A percentile compares a stretch with the other conserved stretches of the same genome.
phyloP scores from a whole-genome alignment of 2,888 invertebrate genomes.

The Agrotis exclamationis region DNA sequence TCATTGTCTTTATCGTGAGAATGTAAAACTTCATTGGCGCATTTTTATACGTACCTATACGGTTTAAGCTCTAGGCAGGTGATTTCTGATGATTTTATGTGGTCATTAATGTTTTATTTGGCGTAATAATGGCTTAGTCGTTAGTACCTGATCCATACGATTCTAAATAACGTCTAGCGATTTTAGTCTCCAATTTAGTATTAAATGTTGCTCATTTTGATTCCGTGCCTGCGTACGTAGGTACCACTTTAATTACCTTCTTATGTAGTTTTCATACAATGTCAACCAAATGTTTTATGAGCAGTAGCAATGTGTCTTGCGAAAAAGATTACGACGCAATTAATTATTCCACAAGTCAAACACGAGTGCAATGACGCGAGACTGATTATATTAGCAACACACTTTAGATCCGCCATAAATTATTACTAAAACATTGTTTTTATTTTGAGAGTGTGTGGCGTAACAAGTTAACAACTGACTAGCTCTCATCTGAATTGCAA shows the following conservation, averaged over 20 bases:
- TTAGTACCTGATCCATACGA: background rate
- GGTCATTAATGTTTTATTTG: conserved; percentile 30
- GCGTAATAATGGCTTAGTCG: background rate
- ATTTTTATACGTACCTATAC: background rate
- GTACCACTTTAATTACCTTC: conserved; percentile 13
- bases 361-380: conserved; percentile 68
- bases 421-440: conserved; percentile 83
- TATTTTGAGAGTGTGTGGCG: conserved; percentile 86
- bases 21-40: conserved; percentile 18
- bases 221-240: background rate
- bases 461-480: conserved; percentile 73
- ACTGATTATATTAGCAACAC: conserved; percentile 72
- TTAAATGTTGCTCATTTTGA: conserved; percentile 4
- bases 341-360: conserved; percentile 57
- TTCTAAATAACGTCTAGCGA: background rate
- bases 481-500: conserved; percentile 85
- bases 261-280: conserved; percentile 3
- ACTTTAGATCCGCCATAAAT: conserved; percentile 71
- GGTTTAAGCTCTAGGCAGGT: conserved; percentile 14
- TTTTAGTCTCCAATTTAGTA: background rate
- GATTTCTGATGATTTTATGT: conserved; percentile 28
- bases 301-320: conserved; percentile 19
- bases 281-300: conserved; percentile 23
- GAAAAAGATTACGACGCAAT: conserved; percentile 42
- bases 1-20: conserved; percentile 26